Evolutionary conservation across 1,140 invertebrate genomes (phyloP).

Genomic region (Drosophila subobscura): DNA sequence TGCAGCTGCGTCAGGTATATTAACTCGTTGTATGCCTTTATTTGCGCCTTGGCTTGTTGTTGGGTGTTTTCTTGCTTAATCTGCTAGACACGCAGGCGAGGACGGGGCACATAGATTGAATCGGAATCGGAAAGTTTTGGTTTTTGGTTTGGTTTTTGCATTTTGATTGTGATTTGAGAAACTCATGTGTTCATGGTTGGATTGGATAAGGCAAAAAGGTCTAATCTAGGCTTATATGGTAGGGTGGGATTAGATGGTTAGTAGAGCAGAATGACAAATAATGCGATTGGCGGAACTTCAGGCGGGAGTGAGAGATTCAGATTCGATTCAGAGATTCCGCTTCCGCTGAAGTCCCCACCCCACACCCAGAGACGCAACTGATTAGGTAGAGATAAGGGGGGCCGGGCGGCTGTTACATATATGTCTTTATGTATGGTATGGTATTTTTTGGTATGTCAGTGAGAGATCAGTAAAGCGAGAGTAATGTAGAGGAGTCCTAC

Average conservation of each 20-base stretch:
- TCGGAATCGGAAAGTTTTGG: constrained; percentile 70
- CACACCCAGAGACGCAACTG: too few species aligned
- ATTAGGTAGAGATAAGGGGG: too few species aligned
- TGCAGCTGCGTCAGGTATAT: constrained; percentile 80
- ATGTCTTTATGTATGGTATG: background rate
- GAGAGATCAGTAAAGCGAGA: background rate
- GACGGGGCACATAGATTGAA: constrained; percentile 46
- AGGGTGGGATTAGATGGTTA: constrained; percentile 25
- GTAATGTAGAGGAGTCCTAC: constrained; percentile 32
- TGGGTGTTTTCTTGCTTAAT: constrained; percentile 78
- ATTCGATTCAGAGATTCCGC: too few species aligned
- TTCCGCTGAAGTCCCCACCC: too few species aligned
- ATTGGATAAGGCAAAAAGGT: constrained; percentile 19
- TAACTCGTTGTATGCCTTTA: constrained; percentile 80
- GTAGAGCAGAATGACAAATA: constrained; percentile 22
- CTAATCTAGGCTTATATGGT: constrained; percentile 39
- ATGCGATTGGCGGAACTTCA: constrained; percentile 31
- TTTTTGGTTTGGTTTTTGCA: constrained; percentile 40
- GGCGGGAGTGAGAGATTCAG: too few species aligned
- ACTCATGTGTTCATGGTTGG: background rate
- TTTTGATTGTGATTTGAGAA: constrained; percentile 8
- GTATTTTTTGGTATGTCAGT: background rate
- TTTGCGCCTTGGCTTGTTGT: constrained; percentile 68
- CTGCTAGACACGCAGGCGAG: constrained; percentile 59
- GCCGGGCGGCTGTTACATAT: too few species aligned